Evolutionary conservation across 2,113 vertebrate genomes (phyloP).

Genomic region (Oceanodroma tethys): DNA sequence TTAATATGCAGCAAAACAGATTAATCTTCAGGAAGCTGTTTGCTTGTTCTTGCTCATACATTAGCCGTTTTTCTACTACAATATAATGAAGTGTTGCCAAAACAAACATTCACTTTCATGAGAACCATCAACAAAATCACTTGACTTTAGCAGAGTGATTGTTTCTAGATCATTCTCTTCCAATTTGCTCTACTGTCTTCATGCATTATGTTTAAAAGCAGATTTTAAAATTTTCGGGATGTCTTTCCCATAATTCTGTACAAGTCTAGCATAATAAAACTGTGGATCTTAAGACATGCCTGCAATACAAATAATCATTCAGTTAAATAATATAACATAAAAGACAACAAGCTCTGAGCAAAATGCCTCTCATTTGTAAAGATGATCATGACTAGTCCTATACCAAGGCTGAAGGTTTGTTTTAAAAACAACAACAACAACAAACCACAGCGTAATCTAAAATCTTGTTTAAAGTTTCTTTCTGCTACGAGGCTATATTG

Average conservation of each 20-base stretch:
- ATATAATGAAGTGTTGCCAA: neutral
- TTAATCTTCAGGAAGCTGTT: neutral
- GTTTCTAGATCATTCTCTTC: neutral
- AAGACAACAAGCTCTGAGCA: neutral
- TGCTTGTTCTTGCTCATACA: neutral
- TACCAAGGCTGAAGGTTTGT: neutral
- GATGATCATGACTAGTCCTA: neutral
- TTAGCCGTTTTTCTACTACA: neutral
- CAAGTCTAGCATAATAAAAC: neutral
- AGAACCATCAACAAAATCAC: neutral
- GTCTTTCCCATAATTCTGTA: neutral
- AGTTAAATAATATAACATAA: neutral
- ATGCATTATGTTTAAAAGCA: neutral
- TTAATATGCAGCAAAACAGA: neutral
- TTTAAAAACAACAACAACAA: neutral
- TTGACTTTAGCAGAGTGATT: neutral
- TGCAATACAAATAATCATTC: neutral
- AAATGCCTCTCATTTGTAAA: conserved; percentile 10
- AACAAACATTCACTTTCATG: neutral
- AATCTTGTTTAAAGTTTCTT: neutral
- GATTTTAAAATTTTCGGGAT: neutral
- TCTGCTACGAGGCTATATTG: neutral
- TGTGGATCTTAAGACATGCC: neutral
- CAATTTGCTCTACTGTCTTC: neutral
- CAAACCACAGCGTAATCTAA: neutral